Percentiles rank a stretch among this genome's conserved stretches.
Evolutionary conservation across 2,113 vertebrate genomes (phyloP).

Genomic region (Mobula birostris): DNA sequence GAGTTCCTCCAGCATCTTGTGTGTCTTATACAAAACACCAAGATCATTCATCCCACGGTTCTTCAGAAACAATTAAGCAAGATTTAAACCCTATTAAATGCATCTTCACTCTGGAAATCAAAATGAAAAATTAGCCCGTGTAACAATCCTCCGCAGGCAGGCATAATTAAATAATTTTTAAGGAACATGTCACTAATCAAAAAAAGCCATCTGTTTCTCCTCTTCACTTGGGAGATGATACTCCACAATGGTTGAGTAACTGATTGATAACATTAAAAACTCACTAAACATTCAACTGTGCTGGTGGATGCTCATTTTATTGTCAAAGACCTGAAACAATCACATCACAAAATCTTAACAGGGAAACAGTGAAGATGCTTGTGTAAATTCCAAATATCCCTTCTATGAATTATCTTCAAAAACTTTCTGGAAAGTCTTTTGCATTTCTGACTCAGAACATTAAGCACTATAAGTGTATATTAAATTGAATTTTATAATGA

Average conservation of each 20-base stretch:
- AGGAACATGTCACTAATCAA: background rate
- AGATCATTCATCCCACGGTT: background rate
- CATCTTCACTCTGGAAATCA: background rate
- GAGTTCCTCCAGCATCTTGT: too few species aligned
- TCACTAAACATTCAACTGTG: slow-evolving; percentile 1
- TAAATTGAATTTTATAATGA: background rate
- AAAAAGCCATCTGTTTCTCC: background rate
- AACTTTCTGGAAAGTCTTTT: background rate
- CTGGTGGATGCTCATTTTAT: background rate
- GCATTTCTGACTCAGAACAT: background rate
- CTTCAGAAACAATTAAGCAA: background rate
- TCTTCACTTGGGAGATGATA: background rate
- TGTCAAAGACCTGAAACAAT: background rate
- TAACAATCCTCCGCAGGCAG: too few species aligned
- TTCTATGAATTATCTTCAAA: background rate
- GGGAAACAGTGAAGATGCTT: background rate
- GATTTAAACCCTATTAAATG: background rate
- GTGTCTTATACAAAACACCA: background rate
- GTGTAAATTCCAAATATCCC: background rate
- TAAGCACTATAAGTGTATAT: background rate
- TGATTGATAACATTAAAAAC: background rate
- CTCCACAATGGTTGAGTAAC: background rate
- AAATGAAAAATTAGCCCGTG: background rate
- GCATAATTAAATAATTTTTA: background rate
- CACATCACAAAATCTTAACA: background rate